Percentiles rank a stretch among this genome's conserved stretches.
Evolutionary conservation across 2,888 invertebrate species (phyloP).

Genomic region (Ochropleura plecta): DNA sequence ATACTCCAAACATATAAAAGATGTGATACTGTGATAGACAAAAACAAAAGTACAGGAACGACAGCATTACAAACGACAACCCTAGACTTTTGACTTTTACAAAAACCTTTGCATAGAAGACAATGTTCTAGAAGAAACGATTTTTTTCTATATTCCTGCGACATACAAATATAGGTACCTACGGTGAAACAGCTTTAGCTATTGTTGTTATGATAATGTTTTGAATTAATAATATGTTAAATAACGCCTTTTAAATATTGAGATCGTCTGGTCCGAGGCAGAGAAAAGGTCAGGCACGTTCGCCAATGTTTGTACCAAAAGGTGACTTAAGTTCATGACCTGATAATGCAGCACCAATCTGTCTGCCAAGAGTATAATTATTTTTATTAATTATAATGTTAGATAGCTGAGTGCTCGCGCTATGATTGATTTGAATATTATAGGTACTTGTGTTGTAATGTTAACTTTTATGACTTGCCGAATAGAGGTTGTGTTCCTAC

Average conservation of each 20-base stretch:
- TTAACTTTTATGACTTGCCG: not conserved
- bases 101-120: too few relatives aligned
- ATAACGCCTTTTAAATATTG: not conserved
- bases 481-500: too few relatives aligned
- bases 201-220: slow-evolving; percentile 36
- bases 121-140: not conserved
- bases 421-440: slow-evolving; percentile 1
- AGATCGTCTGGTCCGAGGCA: not conserved
- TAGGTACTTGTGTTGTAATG: not conserved
- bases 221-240: slow-evolving; percentile 9
- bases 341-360: slow-evolving; percentile 15
- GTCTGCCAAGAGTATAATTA: slow-evolving; percentile 35
- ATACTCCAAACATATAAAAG: too few relatives aligned
- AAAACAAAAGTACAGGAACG: too few relatives aligned
- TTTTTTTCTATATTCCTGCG: not conserved
- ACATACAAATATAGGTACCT: not conserved
- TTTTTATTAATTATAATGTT: slow-evolving; percentile 33
- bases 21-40: too few relatives aligned
- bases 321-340: slow-evolving; percentile 24
- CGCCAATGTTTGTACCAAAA: not conserved
- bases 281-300: slow-evolving; percentile 21
- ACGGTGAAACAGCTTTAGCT: slow-evolving; percentile 10
- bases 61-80: too few relatives aligned
- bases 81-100: not conserved
- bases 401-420: not conserved